Base-by-base conservation (phyloP, 2,113 vertebrate genomes). In the Cranoglanis bouderius region DNA sequence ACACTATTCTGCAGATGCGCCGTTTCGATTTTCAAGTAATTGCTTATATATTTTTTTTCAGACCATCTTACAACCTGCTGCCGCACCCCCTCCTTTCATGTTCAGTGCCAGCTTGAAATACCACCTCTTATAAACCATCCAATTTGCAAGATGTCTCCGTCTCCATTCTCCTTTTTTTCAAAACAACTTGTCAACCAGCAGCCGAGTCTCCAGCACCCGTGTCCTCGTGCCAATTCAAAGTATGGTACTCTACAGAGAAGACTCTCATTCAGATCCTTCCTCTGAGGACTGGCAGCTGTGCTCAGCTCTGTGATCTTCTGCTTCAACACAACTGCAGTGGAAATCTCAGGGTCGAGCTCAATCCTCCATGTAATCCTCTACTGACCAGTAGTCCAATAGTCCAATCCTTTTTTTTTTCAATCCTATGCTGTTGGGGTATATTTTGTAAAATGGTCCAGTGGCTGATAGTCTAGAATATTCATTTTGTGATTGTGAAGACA, bases 71-170 rank as follows among this genome's bases (percentile, higher is more conserved):
- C 57, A 80, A 85, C 88, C 88, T 89, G 74, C 83, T 70, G 46
- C 38, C 29, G 7, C 40, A 57, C 32, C 70, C 32, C 78, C 82
- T 19, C 29, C 82, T 85, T 89, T 89, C 83, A 89, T 89, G 88
- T 85, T 81, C 43, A 63, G 46, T 57, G 18, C 32, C 49, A 75
- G 74, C 75, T 55, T 81, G 82, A 89, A 81, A 85, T 84, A 85
- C 88, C 88, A 80, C 59, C 74, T 85, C 88, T 89, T 89, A 85
- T 57, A 80, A 89, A 70, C 72, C 61, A 89, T 89, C 83, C 88
- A 89, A 89, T 89, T 89, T 89, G 74, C 88, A 85, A 85, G 88
- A 88, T 78, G 72, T 55, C 88, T 55, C 29, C 1, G 46, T 80
- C 88, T 89, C 81, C 67, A 57, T 81, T 80, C 53, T 89, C 32